These are phyloP conservation scores for Andrena bucephala DNA, from an alignment of 2,888 invertebrate species.

Conservation along the genomic window DNA sequence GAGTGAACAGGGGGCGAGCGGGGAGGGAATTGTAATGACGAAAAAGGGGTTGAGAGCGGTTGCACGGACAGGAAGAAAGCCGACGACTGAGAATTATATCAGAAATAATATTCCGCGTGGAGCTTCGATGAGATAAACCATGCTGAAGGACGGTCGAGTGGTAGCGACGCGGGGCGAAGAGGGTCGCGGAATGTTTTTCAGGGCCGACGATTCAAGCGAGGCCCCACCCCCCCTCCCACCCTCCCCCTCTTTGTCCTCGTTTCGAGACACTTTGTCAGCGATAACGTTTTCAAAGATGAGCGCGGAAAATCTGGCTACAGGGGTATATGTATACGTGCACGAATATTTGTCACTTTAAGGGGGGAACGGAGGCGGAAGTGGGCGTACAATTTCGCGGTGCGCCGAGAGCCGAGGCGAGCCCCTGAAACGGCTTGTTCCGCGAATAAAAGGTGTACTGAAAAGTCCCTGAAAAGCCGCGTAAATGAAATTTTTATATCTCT, in stretches of 20 bases:
- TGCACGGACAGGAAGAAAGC: slow-evolving; percentile 44
- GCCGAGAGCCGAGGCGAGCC: neutral
- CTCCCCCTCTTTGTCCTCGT: slow-evolving; percentile 23
- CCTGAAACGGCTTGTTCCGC: slow-evolving; percentile 5
- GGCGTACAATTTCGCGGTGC: slow-evolving; percentile 1
- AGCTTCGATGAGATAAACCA: slow-evolving; percentile 55
- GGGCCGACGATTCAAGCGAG: slow-evolving; percentile 36
- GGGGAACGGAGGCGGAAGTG: neutral
- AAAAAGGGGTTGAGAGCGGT: slow-evolving; percentile 44
- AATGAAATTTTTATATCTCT: slow-evolving; percentile 16
- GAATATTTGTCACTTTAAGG: slow-evolving; percentile 18
- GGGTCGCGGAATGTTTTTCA: slow-evolving; percentile 44
- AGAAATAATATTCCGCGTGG: slow-evolving; percentile 68
- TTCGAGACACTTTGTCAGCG: slow-evolving; percentile 39
- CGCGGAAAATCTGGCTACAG: slow-evolving; percentile 16
- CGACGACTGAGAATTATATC: slow-evolving; percentile 60
- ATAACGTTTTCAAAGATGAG: slow-evolving; percentile 32
- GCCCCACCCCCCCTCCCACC: too few species aligned
- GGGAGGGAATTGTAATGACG: slow-evolving; percentile 42
- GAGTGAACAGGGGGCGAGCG: neutral
- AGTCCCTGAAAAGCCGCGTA: neutral
- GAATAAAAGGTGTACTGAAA: slow-evolving; percentile 1
- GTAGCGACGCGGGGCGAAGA: slow-evolving; percentile 1
- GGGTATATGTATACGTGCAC: too few species aligned
- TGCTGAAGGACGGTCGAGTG: slow-evolving; percentile 23